phyloP scores from a whole-genome alignment of 2,113 vertebrate species.

The Ceuthmochares aereus region DNA sequence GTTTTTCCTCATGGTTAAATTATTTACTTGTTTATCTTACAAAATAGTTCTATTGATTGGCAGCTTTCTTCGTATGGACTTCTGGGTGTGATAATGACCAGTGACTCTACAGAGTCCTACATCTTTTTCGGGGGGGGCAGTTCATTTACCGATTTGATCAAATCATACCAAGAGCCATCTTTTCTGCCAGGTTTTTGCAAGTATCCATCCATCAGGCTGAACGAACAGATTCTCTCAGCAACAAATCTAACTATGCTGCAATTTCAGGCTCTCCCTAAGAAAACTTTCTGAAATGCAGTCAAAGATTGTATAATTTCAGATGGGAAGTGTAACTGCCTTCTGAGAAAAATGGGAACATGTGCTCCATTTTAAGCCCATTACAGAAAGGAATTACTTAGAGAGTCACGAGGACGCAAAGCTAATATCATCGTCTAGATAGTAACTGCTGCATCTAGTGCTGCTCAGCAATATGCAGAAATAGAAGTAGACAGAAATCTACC shows the following conservation, averaged over 20 bases:
- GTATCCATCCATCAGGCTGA: not conserved
- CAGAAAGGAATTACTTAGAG: constrained; percentile 22
- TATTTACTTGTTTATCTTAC: not conserved
- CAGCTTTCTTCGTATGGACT: not conserved
- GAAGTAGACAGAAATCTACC: constrained; percentile 5
- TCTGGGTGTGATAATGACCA: not conserved
- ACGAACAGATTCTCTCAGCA: constrained; percentile 14
- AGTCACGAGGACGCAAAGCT: not conserved
- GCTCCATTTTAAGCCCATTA: constrained; percentile 44
- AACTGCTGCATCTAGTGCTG: constrained; percentile 7
- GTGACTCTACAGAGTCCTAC: not conserved
- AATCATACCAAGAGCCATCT: not conserved
- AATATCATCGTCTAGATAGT: constrained; percentile 19
- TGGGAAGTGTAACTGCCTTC: constrained; percentile 18
- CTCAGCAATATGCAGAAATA: constrained; percentile 59
- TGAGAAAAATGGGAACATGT: constrained; percentile 48
- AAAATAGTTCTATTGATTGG: not conserved
- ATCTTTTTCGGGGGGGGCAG: not conserved
- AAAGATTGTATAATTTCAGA: not conserved
- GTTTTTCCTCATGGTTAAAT: not conserved
- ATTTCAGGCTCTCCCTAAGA: not conserved
- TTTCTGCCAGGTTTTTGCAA: not conserved
- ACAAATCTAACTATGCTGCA: not conserved
- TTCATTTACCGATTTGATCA: not conserved
- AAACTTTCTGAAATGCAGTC: constrained; percentile 2